Base-by-base conservation (phyloP, 2,797 vertebrate species). In the Otus scops region DNA sequence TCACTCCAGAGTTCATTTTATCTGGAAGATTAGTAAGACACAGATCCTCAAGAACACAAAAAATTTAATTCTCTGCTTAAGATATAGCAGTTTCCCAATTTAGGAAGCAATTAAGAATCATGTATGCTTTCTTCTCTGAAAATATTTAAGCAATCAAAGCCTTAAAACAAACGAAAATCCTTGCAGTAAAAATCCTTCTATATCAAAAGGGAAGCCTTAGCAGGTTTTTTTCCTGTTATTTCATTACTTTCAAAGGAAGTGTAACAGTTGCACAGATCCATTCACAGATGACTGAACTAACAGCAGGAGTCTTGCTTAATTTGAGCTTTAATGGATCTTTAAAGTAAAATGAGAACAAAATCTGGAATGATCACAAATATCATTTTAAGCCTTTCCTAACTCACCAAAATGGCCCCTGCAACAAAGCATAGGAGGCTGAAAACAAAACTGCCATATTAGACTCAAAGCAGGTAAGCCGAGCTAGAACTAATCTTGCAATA, bases 271-370 rank as follows among this genome's bases (percentile, higher is more conserved):
- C 70, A 77, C 77, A 96, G 92, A 95, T 93, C 82, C 82, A 69
- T 96, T 97, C 96, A 88, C 73, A 88, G 91, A 36, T 95, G 97
- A 95, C 92, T 95, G 93, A 75, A 84, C 70, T 92, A 95, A 91
- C 97, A 96, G 96, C 91, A 34, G 96, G 97, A 95, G 45, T 26
- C 92, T 95, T 96, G 78, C 80, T 97, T 98, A 97, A 98, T 98
- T 97, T 97, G 92, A 96, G 95, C 85, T 95, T 97, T 96, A 97
- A 97, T 96, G 77, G 93, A 82, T 96, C 39, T 89, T 97, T 94
- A 96, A 95, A 87, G 30, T 64, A 86, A 89, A 71, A 95, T 53
- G 45, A 92, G 75, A 95, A 56, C 30, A 91, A 96, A 97, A 76
- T 76, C 80, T 93, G 74, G 81, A 96, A 91, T 41, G 3, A 82